Conservation (phyloP, 1,140 invertebrate genomes). For the Drosophila elegans region DNA sequence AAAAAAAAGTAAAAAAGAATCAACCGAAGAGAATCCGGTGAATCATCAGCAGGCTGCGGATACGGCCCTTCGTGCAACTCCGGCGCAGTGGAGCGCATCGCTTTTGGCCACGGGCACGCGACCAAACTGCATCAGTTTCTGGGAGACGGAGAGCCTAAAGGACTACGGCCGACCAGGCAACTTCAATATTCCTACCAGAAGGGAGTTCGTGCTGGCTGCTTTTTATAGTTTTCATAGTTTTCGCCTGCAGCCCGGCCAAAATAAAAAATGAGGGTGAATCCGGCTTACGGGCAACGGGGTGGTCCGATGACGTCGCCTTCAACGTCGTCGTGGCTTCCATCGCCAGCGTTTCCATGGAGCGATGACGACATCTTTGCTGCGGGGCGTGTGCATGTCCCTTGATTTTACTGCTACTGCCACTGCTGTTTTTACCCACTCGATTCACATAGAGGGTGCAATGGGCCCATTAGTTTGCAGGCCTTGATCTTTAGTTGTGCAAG, state of each 20-base stretch:
- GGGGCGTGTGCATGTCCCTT: constrained; percentile 59
- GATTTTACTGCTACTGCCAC: not conserved
- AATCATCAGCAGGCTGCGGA: constrained; percentile 34
- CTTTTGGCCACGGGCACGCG: constrained; percentile 52
- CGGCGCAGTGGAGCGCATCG: constrained; percentile 55
- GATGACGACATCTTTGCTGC: constrained; percentile 76
- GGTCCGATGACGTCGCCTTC: constrained; percentile 57
- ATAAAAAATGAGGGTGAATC: constrained; percentile 7
- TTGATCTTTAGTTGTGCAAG: constrained; percentile 2
- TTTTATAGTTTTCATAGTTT: constrained; percentile 46
- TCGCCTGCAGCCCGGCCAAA: constrained; percentile 34
- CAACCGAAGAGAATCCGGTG: constrained; percentile 29
- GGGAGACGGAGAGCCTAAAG: constrained; percentile 31
- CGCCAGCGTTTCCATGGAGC: constrained; percentile 67
- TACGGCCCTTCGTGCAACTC: constrained; percentile 32
- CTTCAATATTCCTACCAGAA: constrained; percentile 19
- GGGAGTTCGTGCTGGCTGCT: constrained; percentile 37
- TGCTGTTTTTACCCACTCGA: constrained; percentile 21
- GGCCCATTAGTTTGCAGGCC: not conserved
- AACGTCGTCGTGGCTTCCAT: constrained; percentile 35
- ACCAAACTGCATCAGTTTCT: constrained; percentile 62
- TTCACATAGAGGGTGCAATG: not conserved
- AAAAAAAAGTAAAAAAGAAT: constrained; percentile 14
- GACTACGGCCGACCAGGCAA: constrained; percentile 37
- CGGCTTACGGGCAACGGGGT: not conserved